Evolutionary conservation across 2,797 vertebrate species (phyloP).

Genomic region (Eulemur albifrons): DNA sequence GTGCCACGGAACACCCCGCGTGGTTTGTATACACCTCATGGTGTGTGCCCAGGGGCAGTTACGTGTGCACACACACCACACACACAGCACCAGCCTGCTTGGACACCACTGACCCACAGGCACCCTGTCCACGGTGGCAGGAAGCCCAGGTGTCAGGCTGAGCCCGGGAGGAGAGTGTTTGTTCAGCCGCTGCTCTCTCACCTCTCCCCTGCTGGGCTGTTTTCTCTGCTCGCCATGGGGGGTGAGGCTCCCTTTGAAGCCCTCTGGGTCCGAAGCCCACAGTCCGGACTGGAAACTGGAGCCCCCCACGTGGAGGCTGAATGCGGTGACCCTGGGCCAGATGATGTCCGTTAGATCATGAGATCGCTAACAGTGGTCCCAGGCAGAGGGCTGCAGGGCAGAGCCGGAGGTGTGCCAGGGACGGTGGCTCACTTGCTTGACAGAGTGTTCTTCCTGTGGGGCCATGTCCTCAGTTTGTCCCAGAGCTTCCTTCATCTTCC

Average conservation of each 20-base stretch:
- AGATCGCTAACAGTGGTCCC: background rate
- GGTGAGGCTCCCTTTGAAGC: conserved; percentile 4
- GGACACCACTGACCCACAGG: background rate
- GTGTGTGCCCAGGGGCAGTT: accelerated
- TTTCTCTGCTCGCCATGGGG: background rate
- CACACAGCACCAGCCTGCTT: background rate
- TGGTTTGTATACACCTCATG: accelerated
- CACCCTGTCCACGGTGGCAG: background rate
- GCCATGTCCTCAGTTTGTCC: background rate
- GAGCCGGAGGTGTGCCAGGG: background rate
- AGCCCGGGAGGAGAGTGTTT: conserved; percentile 18
- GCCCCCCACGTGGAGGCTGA: background rate
- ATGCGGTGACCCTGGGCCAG: background rate
- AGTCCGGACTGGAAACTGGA: background rate
- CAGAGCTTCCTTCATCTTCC: background rate
- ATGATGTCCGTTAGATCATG: background rate
- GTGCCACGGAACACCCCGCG: accelerated
- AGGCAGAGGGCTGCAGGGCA: background rate
- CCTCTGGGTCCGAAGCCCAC: background rate
- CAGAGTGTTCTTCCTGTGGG: no score
- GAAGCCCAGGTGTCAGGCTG: background rate
- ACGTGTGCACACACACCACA: accelerated
- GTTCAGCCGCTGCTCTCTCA: conserved; percentile 5
- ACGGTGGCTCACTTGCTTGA: background rate
- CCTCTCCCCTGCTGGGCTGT: background rate